phyloP scores from a whole-genome alignment of 2,113 vertebrate species.

The Otolemur garnettii region DNA sequence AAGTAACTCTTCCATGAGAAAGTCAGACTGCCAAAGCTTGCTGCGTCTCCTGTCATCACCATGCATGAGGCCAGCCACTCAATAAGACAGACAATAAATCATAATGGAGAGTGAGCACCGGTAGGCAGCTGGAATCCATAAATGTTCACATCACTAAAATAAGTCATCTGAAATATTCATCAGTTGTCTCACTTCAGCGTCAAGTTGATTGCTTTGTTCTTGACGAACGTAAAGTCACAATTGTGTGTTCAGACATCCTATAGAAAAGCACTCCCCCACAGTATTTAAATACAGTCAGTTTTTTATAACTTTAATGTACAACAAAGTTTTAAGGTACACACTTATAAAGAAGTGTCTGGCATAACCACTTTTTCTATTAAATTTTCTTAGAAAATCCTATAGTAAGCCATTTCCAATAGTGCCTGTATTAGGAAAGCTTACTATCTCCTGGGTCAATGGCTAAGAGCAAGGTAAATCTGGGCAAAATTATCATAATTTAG shows the following conservation, averaged over 20 bases:
- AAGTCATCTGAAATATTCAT: neutral
- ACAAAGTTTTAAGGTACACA: neutral
- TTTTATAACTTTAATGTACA: conserved; percentile 14
- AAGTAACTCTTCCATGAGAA: neutral
- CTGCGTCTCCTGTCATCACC: neutral
- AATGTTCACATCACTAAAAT: neutral
- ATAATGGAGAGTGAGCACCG: neutral
- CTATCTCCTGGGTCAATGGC: neutral
- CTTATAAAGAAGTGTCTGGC: neutral
- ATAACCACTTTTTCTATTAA: conserved; percentile 5
- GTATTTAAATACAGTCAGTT: neutral
- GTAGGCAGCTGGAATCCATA: neutral
- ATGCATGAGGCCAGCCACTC: neutral
- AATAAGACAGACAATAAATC: neutral
- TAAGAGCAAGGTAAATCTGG: neutral
- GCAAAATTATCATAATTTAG: neutral
- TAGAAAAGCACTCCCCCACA: neutral
- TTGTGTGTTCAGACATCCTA: neutral
- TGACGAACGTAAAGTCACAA: neutral
- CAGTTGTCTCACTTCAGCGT: neutral
- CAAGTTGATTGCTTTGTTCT: conserved; percentile 31
- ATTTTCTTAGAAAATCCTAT: neutral
- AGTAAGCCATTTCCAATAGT: conserved; percentile 3
- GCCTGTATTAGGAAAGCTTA: neutral
- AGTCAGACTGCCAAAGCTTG: neutral